phyloP scores from a whole-genome alignment of 2,797 vertebrate species.

The Danio kyathit region DNA sequence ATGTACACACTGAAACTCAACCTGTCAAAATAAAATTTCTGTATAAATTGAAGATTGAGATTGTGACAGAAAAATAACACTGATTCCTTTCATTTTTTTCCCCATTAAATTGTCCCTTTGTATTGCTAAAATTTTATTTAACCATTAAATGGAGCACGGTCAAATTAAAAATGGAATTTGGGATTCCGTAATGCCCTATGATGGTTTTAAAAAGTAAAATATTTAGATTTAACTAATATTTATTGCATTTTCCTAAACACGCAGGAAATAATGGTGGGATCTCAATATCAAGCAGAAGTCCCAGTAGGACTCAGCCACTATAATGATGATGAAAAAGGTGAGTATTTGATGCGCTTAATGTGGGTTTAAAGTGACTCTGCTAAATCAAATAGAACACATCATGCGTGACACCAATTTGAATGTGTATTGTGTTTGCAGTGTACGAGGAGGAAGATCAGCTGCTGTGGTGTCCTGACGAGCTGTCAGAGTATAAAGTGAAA shows the following conservation, averaged over 20 bases:
- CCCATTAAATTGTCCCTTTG: no score
- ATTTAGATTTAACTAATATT: no score
- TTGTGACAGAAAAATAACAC: no score
- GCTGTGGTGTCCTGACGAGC: constrained; percentile 89
- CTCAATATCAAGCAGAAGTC: constrained; percentile 95
- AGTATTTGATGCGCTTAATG: constrained; percentile 32
- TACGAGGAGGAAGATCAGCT: constrained; percentile 94
- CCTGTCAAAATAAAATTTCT: no score
- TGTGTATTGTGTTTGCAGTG: constrained; percentile 71
- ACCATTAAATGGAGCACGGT: no score
- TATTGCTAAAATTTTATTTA: no score
- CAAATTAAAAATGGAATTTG: no score
- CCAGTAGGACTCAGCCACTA: constrained; percentile 88
- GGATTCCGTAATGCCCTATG: no score
- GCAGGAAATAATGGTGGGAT: constrained; percentile 98
- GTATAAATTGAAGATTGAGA: no score
- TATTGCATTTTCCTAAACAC: background rate
- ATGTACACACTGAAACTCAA: no score
- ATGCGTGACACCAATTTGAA: constrained; percentile 9
- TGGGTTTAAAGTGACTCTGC: background rate
- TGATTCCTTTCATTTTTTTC: no score
- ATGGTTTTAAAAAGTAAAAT: no score
- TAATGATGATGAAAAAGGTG: constrained; percentile 83
- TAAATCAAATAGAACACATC: background rate
- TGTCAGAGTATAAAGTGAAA: constrained; percentile 90